Percentiles rank a stretch among this genome's conserved stretches.
Evolutionary conservation across 64 coral and sea anemone species (phyloP).

Genomic region (Catalaphyllia jardinei): DNA sequence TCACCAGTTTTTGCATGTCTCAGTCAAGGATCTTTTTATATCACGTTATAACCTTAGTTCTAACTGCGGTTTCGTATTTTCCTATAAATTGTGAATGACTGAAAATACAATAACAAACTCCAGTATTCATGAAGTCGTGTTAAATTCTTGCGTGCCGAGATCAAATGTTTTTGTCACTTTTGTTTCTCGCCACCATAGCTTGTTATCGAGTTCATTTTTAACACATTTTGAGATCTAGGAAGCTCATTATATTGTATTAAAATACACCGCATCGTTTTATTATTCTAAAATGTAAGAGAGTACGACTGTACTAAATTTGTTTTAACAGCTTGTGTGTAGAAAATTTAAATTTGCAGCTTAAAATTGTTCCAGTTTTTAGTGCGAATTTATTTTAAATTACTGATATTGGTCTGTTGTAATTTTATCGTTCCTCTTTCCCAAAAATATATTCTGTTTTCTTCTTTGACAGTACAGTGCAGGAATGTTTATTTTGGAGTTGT

Average conservation of each 20-base stretch:
- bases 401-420: slow-evolving; percentile 21
- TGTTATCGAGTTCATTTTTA: background rate
- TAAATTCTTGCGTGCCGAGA: background rate
- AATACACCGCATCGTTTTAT: background rate
- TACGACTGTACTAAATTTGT: background rate
- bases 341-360: background rate
- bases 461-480: background rate
- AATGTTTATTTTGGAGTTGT: slow-evolving; percentile 36
- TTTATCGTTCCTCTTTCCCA: background rate
- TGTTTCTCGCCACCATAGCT: background rate
- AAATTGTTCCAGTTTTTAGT: background rate
- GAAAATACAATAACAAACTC: background rate
- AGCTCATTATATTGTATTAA: background rate
- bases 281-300: background rate
- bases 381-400: background rate
- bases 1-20: background rate
- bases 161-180: background rate
- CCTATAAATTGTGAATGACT: background rate
- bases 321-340: too few relatives aligned
- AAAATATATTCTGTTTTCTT: background rate
- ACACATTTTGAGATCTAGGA: background rate
- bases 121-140: background rate
- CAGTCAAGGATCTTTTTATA: background rate
- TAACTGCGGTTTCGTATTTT: background rate
- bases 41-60: background rate